Conservation (phyloP, 1,140 invertebrate species). For the Leptopilina clavipes region DNA sequence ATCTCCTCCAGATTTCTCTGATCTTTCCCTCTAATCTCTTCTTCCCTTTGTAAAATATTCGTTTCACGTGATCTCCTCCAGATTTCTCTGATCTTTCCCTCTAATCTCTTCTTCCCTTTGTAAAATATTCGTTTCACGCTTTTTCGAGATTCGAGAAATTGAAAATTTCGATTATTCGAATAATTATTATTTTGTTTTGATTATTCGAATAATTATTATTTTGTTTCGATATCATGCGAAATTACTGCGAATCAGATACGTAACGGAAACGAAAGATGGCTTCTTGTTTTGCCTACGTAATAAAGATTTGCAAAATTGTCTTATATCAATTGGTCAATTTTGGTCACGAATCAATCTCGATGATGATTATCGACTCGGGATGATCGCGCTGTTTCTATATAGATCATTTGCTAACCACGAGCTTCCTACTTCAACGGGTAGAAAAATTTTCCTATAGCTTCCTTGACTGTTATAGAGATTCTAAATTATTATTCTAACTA, state of each 20-base stretch:
- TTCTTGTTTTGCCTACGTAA: conserved; percentile 10
- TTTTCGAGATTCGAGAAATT: too few relatives aligned
- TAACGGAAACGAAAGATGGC: conserved; percentile 9
- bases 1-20: neutral
- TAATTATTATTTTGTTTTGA: too few relatives aligned
- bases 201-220: too few relatives aligned
- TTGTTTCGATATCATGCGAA: too few relatives aligned
- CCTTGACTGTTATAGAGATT: too few relatives aligned
- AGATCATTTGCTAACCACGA: neutral
- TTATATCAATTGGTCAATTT: conserved; percentile 7
- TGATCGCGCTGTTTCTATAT: conserved; percentile 5
- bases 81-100: neutral
- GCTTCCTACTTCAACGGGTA: neutral
- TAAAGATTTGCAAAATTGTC: neutral
- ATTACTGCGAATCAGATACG: too few relatives aligned
- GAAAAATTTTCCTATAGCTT: neutral
- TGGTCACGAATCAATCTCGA: conserved; percentile 6
- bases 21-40: neutral
- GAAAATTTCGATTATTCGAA: too few relatives aligned
- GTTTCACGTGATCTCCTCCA: neutral
- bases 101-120: neutral
- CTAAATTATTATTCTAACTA: too few relatives aligned
- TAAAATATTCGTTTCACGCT: neutral
- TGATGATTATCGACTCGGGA: neutral
- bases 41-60: neutral